These are phyloP conservation scores for Clarias gariepinus DNA, from an alignment of 2,113 vertebrate genomes.

Conservation along the genomic window DNA sequence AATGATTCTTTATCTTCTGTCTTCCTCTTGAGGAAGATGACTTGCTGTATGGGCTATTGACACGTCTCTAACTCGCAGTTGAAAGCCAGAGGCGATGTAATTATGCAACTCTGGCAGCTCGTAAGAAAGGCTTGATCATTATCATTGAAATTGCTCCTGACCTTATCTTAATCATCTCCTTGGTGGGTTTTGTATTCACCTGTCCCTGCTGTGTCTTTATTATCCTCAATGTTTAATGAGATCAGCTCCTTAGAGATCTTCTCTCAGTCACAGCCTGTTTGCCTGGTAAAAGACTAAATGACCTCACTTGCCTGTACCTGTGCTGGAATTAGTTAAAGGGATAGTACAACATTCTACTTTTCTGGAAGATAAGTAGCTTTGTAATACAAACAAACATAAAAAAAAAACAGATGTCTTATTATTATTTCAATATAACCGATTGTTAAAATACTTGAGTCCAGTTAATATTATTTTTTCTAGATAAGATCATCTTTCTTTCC, in stretches of 20 bases:
- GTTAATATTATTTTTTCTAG: not conserved
- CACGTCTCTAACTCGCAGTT: constrained; percentile 20
- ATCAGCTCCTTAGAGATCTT: constrained; percentile 36
- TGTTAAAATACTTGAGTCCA: not conserved
- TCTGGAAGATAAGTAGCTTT: not conserved
- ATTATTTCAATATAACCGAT: not conserved
- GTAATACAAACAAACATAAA: not conserved
- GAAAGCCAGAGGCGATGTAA: constrained; percentile 32
- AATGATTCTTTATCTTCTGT: constrained; percentile 31
- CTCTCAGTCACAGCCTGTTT: constrained; percentile 19
- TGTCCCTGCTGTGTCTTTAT: constrained; percentile 37
- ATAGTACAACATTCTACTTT: not conserved
- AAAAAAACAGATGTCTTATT: not conserved
- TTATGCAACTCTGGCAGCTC: constrained; percentile 32
- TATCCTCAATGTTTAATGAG: constrained; percentile 38
- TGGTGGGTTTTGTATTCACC: constrained; percentile 30
- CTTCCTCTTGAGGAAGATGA: constrained; percentile 10
- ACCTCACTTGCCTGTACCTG: constrained; percentile 5
- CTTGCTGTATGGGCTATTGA: not conserved
- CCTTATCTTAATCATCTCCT: constrained; percentile 41
- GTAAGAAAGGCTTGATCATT: constrained; percentile 25
- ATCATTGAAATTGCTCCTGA: constrained; percentile 39
- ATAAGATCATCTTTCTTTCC: not conserved
- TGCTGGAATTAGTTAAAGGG: not conserved
- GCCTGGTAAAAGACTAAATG: constrained; percentile 12